Evolutionary conservation across 2,888 invertebrate species (phyloP).

Genomic region (Octonoba sinensis): DNA sequence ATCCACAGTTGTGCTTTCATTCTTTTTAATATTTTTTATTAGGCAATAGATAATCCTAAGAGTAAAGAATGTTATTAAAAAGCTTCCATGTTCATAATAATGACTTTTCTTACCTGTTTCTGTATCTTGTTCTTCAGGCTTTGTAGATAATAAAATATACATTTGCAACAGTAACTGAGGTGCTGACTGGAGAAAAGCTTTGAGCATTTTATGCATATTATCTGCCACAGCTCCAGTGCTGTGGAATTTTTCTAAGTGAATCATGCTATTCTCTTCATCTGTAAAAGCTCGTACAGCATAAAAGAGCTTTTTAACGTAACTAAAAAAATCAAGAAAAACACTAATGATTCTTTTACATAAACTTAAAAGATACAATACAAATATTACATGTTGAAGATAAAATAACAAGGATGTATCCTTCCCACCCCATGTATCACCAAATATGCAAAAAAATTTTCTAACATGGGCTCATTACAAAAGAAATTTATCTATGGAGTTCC

Average conservation of each 20-base stretch:
- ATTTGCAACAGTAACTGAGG: conserved; percentile 81
- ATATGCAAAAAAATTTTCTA: too few species aligned
- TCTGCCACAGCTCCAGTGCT: conserved; percentile 74
- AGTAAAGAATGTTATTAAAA: too few species aligned
- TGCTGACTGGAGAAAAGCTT: conserved; percentile 80
- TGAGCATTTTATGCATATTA: conserved; percentile 79
- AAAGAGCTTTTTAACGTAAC: conserved; percentile 56
- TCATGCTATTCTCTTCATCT: conserved; percentile 52
- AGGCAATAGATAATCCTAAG: background rate
- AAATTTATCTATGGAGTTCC: too few species aligned
- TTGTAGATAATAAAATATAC: conserved; percentile 74
- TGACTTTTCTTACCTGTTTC: conserved; percentile 35
- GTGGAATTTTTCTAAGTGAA: conserved; percentile 55
- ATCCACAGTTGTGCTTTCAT: too few species aligned
- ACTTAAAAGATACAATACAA: background rate
- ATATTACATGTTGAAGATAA: background rate
- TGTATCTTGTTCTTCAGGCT: conserved; percentile 27
- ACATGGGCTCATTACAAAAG: too few species aligned
- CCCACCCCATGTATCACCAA: background rate
- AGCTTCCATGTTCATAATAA: background rate
- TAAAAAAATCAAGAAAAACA: conserved; percentile 8
- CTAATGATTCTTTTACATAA: background rate
- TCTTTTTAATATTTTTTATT: too few species aligned
- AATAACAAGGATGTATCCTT: background rate
- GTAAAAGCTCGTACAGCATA: conserved; percentile 52